Conservation (phyloP, 23 tunicate species). For the Styela clava region DNA sequence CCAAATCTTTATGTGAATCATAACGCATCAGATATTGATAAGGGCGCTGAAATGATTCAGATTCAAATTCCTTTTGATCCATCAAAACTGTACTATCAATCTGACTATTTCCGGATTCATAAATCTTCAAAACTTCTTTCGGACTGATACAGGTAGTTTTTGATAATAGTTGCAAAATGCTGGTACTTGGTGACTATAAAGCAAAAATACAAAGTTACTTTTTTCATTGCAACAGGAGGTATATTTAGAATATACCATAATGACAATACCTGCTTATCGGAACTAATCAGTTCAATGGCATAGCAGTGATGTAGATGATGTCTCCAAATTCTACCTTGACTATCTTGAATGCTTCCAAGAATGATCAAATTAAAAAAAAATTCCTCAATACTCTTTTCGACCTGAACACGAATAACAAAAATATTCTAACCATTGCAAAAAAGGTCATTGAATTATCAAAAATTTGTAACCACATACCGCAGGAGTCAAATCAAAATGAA, state of each 20-base stretch:
- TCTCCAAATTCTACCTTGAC: constrained; percentile 45
- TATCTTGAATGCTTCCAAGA: constrained; percentile 47
- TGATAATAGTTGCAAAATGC: constrained; percentile 35
- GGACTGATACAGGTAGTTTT: constrained; percentile 40
- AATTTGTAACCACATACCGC: constrained; percentile 22
- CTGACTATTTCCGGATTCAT: not conserved
- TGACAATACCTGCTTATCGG: not conserved
- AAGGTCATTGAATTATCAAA: not conserved
- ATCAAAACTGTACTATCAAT: constrained; percentile 10
- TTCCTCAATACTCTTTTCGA: constrained; percentile 28
- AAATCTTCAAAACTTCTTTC: constrained; percentile 8
- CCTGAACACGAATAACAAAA: too few species aligned
- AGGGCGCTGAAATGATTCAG: constrained; percentile 62
- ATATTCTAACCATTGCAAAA: not conserved
- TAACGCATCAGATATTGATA: constrained; percentile 50
- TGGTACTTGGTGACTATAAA: not conserved
- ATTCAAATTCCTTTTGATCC: constrained; percentile 41
- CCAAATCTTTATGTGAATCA: constrained; percentile 28
- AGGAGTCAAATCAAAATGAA: constrained; percentile 59
- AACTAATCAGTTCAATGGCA: constrained; percentile 21
- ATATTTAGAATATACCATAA: too few species aligned
- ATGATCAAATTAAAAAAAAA: constrained; percentile 44
- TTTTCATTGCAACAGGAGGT: too few species aligned
- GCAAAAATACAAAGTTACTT: too few species aligned
- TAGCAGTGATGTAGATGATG: constrained; percentile 34